These are phyloP conservation scores for Borostomias antarcticus DNA, from an alignment of 2,797 vertebrate genomes.

Conservation along the genomic window DNA sequence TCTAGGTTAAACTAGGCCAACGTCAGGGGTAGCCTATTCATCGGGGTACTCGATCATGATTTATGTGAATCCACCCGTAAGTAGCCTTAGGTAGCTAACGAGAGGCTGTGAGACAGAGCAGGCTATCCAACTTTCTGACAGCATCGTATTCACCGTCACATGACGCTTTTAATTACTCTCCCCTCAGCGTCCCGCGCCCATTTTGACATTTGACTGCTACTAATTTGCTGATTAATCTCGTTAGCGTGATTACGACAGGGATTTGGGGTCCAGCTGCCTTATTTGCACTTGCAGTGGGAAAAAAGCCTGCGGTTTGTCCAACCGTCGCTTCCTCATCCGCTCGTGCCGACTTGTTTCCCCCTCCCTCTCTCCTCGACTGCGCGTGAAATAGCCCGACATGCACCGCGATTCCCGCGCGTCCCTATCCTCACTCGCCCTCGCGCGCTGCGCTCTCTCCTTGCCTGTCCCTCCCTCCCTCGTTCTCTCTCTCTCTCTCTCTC, in stretches of 20 bases:
- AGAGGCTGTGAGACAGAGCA: not conserved
- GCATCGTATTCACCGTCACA: not conserved
- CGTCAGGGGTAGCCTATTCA: not conserved
- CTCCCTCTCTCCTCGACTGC: not conserved
- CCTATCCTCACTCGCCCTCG: not conserved
- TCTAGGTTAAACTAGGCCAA: not conserved
- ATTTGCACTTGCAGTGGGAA: constrained; percentile 55
- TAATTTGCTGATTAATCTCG: constrained; percentile 87
- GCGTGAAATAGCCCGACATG: not conserved
- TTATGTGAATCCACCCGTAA: no score
- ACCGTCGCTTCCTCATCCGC: not conserved
- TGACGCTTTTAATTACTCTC: constrained; percentile 22
- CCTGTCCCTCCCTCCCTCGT: not conserved
- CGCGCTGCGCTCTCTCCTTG: not conserved
- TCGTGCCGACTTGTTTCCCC: not conserved
- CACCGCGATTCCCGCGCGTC: constrained; percentile 2
- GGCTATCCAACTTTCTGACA: not conserved
- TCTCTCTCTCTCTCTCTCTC: not conserved
- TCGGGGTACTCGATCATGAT: not conserved
- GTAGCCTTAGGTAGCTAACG: not conserved
- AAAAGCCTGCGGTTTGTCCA: not conserved
- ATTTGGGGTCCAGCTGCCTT: constrained; percentile 72
- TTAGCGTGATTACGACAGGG: constrained; percentile 80
- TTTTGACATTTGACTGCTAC: constrained; percentile 82
- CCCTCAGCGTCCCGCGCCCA: constrained; percentile 71